Base-by-base conservation (phyloP, 2,113 vertebrate species). In the Platysternon megacephalum region DNA sequence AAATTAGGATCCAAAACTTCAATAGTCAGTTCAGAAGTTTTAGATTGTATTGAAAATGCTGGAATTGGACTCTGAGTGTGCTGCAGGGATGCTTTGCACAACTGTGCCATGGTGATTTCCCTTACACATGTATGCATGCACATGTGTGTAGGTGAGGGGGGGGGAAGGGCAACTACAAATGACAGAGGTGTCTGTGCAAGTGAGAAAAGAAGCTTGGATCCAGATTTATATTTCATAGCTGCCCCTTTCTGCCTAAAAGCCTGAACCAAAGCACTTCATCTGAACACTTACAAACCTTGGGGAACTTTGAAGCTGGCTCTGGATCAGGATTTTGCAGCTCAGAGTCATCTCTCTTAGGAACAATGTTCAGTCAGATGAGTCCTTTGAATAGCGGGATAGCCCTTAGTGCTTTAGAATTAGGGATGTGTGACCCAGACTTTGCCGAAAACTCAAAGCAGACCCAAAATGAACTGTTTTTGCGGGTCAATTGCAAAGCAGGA, bases 101-200 rank as follows among this genome's bases (percentile, higher is more conserved):
- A 24, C 46, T 90, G 49, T 81, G 46, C 21, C 10, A 29, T 21
- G 81, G 19, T 48, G 17, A 72, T 89, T 78, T 51, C 78, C 49
- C 29, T 7, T 91, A 29, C 39, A 11, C 2, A 3, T 82, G 88
- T 6, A 3, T 3, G 0, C 3, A 4, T 3, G 11, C 6, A 2
- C 22, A 2, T 78, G 6, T 76, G 6, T 85, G 1, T 79, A 8
- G 84, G 1, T 89, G 0, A 53, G 1, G 39, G 9, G 52, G 35
- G 44, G 8, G 13, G 49, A 13, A 4, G 49, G 13, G 32, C 53
- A 58, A 8, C 53, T 72, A 84, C 1, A 84, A 87, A 53, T 83
- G 65, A 72, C 65, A 11, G n/a, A 39, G 61, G 61, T 39, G 10
- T 22, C 26, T 83, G 21, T 74, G 74, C 79, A 95, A 89, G 4